A percentile compares a stretch with the other conserved stretches of the same genome.
Evolutionary conservation across 2,113 vertebrate species (phyloP).

Genomic region (Castor canadensis): DNA sequence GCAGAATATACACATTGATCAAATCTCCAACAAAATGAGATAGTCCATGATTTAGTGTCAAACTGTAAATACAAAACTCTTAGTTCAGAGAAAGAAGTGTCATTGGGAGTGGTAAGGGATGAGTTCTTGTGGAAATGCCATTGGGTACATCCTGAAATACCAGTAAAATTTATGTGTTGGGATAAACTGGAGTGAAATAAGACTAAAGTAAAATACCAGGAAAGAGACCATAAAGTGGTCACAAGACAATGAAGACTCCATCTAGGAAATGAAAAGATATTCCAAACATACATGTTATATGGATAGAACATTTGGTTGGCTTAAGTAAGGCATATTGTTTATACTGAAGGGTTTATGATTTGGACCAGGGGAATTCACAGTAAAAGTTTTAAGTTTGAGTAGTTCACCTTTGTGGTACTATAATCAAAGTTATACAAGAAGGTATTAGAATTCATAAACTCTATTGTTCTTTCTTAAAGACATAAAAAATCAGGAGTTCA

Average conservation of each 20-base stretch:
- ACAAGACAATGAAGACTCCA: neutral
- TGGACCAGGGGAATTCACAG: too few relatives aligned
- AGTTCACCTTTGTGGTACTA: too few relatives aligned
- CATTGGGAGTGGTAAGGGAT: neutral
- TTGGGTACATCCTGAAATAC: neutral
- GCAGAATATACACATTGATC: too few relatives aligned
- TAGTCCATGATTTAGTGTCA: neutral
- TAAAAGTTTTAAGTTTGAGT: too few relatives aligned
- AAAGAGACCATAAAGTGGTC: neutral
- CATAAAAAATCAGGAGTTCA: too few relatives aligned
- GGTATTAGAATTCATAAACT: too few relatives aligned
- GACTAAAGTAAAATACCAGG: neutral
- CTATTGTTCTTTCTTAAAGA: too few relatives aligned
- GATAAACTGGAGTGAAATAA: neutral
- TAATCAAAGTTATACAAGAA: too few relatives aligned
- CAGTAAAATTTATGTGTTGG: neutral
- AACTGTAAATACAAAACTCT: neutral
- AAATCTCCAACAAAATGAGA: neutral
- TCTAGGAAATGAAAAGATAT: neutral
- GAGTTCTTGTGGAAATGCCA: neutral
- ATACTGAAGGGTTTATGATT: too few relatives aligned
- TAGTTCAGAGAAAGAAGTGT: neutral
- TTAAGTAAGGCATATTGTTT: too few relatives aligned
- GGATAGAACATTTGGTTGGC: neutral
- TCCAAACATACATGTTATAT: neutral